These are phyloP conservation scores for Centruroides sculpturatus DNA, from an alignment of 1,140 invertebrate genomes.

Conservation along the genomic window DNA sequence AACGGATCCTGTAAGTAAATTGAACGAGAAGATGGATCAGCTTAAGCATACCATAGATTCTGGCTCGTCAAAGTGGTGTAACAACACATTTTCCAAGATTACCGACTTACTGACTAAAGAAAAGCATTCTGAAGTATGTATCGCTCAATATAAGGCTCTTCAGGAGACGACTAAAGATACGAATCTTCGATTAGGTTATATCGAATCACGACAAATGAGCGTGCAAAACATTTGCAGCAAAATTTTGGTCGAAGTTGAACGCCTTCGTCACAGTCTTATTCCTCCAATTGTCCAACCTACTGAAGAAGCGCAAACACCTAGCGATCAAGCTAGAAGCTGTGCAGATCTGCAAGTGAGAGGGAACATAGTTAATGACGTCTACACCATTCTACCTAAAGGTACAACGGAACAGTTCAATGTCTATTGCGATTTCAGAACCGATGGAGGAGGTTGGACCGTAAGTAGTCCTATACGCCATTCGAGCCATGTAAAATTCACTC, in stretches of 20 bases:
- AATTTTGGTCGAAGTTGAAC: slow-evolving; percentile 7
- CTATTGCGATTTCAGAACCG: slow-evolving; percentile 47
- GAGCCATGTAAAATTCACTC: no score
- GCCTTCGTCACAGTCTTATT: not conserved
- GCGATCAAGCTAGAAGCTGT: slow-evolving; percentile 5
- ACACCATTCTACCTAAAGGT: slow-evolving; percentile 54
- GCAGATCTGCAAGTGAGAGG: slow-evolving; percentile 11
- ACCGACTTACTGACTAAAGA: slow-evolving; percentile 2
- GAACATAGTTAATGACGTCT: slow-evolving; percentile 34
- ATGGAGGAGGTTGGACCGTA: slow-evolving; percentile 57
- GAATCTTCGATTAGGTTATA: not conserved
- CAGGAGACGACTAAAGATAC: slow-evolving; percentile 4
- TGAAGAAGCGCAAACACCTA: not conserved
- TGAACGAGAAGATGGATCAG: slow-evolving; percentile 10
- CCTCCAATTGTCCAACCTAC: not conserved
- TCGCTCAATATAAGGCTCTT: slow-evolving; percentile 3
- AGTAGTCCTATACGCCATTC: slow-evolving; percentile 31
- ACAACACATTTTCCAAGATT: slow-evolving; percentile 4
- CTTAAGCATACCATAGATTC: not conserved
- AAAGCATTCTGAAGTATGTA: not conserved
- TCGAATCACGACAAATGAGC: slow-evolving; percentile 4
- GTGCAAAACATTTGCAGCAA: slow-evolving; percentile 1
- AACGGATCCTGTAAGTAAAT: slow-evolving; percentile 12
- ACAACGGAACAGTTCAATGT: slow-evolving; percentile 47
- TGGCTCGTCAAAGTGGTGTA: not conserved